Evolutionary conservation across 2,888 invertebrate species (phyloP), one percentile per base, ranked within the genome.

Genomic region (Cordilura impudica): DNA sequence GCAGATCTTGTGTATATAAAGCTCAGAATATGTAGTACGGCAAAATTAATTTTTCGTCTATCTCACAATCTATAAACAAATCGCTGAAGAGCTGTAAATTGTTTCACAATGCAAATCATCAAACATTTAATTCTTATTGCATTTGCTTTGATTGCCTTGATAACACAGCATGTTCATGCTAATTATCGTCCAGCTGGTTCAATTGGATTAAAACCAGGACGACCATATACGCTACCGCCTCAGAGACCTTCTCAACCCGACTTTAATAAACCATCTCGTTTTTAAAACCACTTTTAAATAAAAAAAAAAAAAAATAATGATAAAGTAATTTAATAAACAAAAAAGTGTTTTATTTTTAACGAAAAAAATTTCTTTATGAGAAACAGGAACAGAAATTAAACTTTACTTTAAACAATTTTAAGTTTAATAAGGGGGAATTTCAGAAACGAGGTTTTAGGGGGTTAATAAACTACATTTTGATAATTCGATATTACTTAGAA

Each of bases 151-250:
- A 1, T 75, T n/a, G 56, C 61, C 12, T 16, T 69, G 23, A 47
- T 35, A 6, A 47, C 45, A 18, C 4, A 23, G 5, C 8, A 49
- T 12, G 31, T 54, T 6, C 53, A 16, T 23, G 74, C 74, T 6
- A 60, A 67, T 31, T 2, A 35, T 26, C 26, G 7, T 18, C n/a
- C 14, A 14, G 53, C 21, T 60, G 71, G 51, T 6, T 29, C 58
- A 1, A 35, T 4, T 26, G 49, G 12, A 29, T 47, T 53, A 4
- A 45, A 31, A 14, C 65, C 58, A 2, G 21, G 31, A 1, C 54
- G 71, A 47, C 77, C 77, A 21, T 21, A 61, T 1, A 77, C 77
- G 21, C 35, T 77, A 43, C 77, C 77, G 31, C 77, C 77, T 8
- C 66, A 67, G 49, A 47, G 67, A 43, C 71, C 71, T 4, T 43